Percentiles rank a stretch among this genome's conserved stretches.
Conservation (phyloP, 2,888 invertebrate species). For the Nephrotoma flavescens region DNA sequence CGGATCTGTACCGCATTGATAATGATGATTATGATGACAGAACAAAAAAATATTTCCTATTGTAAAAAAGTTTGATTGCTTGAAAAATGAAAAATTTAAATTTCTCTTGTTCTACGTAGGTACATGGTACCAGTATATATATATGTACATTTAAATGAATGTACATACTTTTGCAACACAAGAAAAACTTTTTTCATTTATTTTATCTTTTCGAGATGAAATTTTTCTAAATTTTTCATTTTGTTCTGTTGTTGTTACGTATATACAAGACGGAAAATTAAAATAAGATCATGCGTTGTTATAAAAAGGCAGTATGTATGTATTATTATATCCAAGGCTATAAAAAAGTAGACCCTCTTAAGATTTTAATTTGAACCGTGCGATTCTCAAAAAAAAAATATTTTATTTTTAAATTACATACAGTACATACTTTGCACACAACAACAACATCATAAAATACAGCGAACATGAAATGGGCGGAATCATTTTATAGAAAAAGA, state of each 20-base stretch:
- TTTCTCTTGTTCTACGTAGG: not conserved
- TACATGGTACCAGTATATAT: not conserved
- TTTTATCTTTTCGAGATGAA: not conserved
- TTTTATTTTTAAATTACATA: not conserved
- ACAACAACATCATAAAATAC: not conserved
- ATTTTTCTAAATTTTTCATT: not conserved
- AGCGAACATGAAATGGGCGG: not conserved
- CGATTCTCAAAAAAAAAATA: not conserved
- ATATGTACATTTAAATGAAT: not conserved
- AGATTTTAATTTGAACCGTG: not conserved
- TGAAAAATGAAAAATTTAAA: not conserved
- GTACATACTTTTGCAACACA: not conserved
- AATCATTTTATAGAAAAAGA: not conserved
- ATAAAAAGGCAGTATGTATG: not conserved
- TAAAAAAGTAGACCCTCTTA: not conserved
- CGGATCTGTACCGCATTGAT: not conserved
- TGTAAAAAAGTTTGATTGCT: not conserved
- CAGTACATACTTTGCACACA: too few species aligned
- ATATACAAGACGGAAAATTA: not conserved
- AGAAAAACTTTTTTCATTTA: not conserved
- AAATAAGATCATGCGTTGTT: not conserved
- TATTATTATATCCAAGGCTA: not conserved
- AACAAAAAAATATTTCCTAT: not conserved
- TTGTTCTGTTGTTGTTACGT: not conserved
- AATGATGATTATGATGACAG: not conserved